Conservation (phyloP, 2,888 invertebrate species). For the Drosophila leonis region DNA sequence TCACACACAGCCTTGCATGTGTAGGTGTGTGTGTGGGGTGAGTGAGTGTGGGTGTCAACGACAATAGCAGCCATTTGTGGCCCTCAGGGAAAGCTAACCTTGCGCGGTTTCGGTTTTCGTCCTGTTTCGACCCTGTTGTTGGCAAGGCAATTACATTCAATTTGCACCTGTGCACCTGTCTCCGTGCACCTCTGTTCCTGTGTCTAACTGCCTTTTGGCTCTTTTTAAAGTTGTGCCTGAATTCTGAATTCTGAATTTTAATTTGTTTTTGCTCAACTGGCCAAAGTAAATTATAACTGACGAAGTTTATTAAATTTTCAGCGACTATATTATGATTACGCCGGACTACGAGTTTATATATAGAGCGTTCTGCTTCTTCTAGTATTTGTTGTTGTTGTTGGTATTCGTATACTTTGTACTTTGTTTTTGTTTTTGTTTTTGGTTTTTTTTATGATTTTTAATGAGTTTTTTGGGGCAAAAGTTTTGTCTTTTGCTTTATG, state of each 20-base stretch:
- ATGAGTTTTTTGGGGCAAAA: conserved; percentile 65
- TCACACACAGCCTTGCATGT: conserved; percentile 1
- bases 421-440: conserved; percentile 7
- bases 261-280: conserved; percentile 52
- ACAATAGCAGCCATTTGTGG: conserved; percentile 62
- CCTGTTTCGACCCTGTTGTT: conserved; percentile 43
- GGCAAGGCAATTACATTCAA: conserved; percentile 77
- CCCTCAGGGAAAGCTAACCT: conserved; percentile 54
- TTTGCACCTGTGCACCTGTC: conserved; percentile 60
- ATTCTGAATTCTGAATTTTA: conserved; percentile 41
- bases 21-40: conserved; percentile 2
- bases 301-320: conserved; percentile 50
- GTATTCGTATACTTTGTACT: conserved; percentile 6
- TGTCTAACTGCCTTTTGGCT: conserved; percentile 7
- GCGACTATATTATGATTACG: conserved; percentile 34
- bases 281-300: conserved; percentile 52
- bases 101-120: conserved; percentile 58
- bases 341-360: conserved; percentile 23
- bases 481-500: conserved; percentile 46
- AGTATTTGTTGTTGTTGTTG: background rate
- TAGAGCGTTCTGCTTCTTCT: conserved; percentile 8
- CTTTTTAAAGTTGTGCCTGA: conserved; percentile 42
- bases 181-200: background rate
- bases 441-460: conserved; percentile 67
- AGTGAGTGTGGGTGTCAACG: conserved; percentile 53